A percentile compares a stretch with the other conserved stretches of the same genome.
Conservation (phyloP, 2,113 vertebrate genomes). For the Lasiurus borealis region DNA sequence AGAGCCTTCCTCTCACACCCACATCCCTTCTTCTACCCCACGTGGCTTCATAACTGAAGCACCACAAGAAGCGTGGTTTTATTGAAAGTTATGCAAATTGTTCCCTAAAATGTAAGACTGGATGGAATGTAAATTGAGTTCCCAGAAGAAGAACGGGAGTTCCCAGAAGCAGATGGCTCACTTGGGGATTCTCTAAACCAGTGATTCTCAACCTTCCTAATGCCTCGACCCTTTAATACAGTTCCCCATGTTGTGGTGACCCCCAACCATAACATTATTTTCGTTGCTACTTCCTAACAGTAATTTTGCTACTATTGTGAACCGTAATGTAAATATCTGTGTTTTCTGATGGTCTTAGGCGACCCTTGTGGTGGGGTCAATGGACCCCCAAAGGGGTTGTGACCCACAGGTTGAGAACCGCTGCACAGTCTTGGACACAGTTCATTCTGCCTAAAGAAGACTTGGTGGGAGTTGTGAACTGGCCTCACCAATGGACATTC, state of each 20-base stretch:
- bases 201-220: no score
- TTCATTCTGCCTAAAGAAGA: conserved; percentile 13
- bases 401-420: no score
- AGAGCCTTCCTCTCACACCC: conserved; percentile 15
- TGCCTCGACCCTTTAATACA: no score
- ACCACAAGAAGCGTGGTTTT: conserved; percentile 58
- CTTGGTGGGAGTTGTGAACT: background rate
- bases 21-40: background rate
- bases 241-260: no score
- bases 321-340: no score
- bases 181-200: conserved; percentile 53
- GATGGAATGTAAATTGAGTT: conserved; percentile 65
- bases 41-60: background rate
- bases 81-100: conserved; percentile 71
- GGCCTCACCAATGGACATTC: background rate
- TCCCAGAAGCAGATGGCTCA: conserved; percentile 39
- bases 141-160: background rate
- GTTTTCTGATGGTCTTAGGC: no score
- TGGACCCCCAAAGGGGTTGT: no score
- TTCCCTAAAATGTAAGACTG: conserved; percentile 58
- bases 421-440: conserved; percentile 7
- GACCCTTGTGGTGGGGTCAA: no score
- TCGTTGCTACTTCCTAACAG: no score
- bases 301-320: no score
- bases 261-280: no score